phyloP scores from a whole-genome alignment of 2,797 vertebrate genomes.

The Echeneis naucrates region DNA sequence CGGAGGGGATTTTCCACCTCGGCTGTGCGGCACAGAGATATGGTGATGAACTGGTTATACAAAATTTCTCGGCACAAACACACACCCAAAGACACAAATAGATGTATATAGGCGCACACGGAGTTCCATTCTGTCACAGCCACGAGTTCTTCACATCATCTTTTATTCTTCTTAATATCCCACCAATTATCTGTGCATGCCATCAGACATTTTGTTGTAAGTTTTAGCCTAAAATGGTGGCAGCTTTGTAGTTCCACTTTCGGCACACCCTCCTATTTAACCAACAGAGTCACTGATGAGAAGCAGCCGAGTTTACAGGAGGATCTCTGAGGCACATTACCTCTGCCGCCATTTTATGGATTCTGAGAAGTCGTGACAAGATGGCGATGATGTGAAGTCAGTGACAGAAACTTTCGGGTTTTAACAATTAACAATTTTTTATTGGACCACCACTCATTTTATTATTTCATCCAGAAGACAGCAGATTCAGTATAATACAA shows the following conservation, averaged over 20 bases:
- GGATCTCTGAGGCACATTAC: background rate
- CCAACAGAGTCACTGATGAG: background rate
- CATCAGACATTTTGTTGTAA: slow-evolving; percentile 53
- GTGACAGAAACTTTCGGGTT: too few species aligned
- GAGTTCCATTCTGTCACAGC: background rate
- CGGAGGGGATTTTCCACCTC: slow-evolving; percentile 59
- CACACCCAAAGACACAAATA: rapidly evolving
- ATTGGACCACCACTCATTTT: too few species aligned
- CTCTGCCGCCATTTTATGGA: too few species aligned
- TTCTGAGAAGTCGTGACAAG: too few species aligned
- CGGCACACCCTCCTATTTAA: rapidly evolving
- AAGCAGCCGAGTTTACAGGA: background rate
- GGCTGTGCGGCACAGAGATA: background rate
- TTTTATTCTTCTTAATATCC: rapidly evolving
- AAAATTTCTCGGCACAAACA: background rate
- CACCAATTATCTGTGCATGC: background rate
- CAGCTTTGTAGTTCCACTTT: background rate
- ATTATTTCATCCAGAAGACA: too few species aligned
- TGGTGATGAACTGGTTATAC: slow-evolving; percentile 23
- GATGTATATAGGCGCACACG: rapidly evolving
- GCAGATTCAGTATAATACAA: too few species aligned
- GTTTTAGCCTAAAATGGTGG: slow-evolving; percentile 36
- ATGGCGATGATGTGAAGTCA: rapidly evolving
- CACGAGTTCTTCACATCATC: too few species aligned
- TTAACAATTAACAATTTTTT: too few species aligned